These are phyloP conservation scores for Himalopsyche tibetana DNA, from an alignment of 2,888 invertebrate genomes.

Conservation along the genomic window DNA sequence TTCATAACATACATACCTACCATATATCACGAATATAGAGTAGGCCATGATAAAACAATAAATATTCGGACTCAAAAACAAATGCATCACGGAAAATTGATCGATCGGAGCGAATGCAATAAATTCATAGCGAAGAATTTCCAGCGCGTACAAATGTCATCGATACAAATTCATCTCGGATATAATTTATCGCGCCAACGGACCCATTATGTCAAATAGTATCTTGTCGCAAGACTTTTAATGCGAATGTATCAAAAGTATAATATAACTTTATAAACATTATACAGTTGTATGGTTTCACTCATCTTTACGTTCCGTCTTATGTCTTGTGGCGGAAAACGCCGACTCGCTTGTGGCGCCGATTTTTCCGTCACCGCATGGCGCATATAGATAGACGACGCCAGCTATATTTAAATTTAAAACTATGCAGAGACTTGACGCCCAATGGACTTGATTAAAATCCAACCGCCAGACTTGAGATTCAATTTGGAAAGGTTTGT, in stretches of 20 bases:
- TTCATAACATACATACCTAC: no score
- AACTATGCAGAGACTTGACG: constrained; percentile 22
- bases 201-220: no score
- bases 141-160: no score
- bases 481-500: constrained; percentile 4
- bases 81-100: no score
- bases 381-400: background rate
- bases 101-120: no score
- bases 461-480: background rate
- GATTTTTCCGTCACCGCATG: constrained; percentile 22
- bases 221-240: background rate
- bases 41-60: no score
- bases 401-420: constrained; percentile 32
- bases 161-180: no score
- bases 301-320: background rate
- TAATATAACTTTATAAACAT: background rate
- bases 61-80: no score
- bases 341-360: background rate
- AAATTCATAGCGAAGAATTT: no score
- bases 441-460: background rate
- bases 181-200: no score
- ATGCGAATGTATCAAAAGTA: background rate
- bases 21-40: no score
- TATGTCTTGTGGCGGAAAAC: background rate
- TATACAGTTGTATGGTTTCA: no score